Base-by-base conservation (phyloP, 1,140 invertebrate genomes). In the Temnothorax curvispinosus region DNA sequence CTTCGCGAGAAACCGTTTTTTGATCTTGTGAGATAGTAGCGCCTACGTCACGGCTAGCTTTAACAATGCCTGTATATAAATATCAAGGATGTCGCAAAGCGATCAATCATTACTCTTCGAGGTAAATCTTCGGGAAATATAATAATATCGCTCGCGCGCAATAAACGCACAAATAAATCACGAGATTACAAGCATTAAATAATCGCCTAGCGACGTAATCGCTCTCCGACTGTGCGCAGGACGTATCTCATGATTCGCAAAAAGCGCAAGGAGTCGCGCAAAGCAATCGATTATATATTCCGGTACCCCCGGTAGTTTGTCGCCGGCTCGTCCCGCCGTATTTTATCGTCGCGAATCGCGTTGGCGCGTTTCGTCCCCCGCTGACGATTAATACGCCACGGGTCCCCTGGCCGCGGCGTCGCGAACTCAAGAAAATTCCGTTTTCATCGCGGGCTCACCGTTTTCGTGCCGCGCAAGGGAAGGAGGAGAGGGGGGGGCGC, bases 351-450 rank as follows among this genome's bases (percentile, higher is more conserved):
- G 78, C 38, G 41, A 9, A 56, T 38, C 64, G 44, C 27, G 27
- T 27, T 27, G 27, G 27, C 27, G 27, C 60, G 44, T 21, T 11
- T 41, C 35, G 21, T 71, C 78, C 18, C 78, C 52, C 41, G 80
- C 44, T 84, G 80, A 75, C 56, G 54, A 84, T 84, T 75, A 84
- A 75, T 84, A 60, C 27, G 38, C 38, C 0, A 9, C 18, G 54
- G 52, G 4, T 3, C 9, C 27, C 38, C 6, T 47, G 44, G 7
- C 15, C 41, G 15, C 35, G 78, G 7, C 15, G 44, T 60, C 81
- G 72, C 71, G n/a, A 27, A 76, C 71, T 47, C 18, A 85, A 78
- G 88, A 80, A 87, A 89, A 90, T 69, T 75, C 65, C 38, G 75
- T 90, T 90, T 89, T 87, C 88, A 84, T 82, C 80, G 52, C 67